A percentile compares a stretch with the other conserved stretches of the same genome.
Evolutionary conservation across 1,140 invertebrate species (phyloP).

Genomic region (Rhagoletis zephyria): DNA sequence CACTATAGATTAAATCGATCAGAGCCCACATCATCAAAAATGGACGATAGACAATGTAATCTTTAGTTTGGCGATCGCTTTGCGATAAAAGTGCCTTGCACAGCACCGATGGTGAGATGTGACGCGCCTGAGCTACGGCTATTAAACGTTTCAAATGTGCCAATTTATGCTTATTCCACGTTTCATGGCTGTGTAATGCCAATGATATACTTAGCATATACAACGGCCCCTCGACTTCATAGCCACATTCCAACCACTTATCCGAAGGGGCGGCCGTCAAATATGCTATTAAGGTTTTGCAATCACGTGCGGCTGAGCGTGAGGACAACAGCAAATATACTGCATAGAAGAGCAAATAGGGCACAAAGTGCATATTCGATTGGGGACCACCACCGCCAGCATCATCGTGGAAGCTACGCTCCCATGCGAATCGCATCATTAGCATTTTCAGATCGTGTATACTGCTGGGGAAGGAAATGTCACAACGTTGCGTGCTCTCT

Average conservation of each 20-base stretch:
- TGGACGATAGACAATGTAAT: conserved; percentile 89
- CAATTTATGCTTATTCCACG: conserved; percentile 81
- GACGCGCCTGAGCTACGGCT: conserved; percentile 84
- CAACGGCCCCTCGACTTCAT: conserved; percentile 90
- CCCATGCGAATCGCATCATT: conserved; percentile 90
- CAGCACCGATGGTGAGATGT: conserved; percentile 75
- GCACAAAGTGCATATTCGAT: conserved; percentile 96
- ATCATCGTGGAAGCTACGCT: conserved; percentile 96
- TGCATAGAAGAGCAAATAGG: conserved; percentile 94
- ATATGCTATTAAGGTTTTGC: conserved; percentile 81
- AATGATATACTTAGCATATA: conserved; percentile 89
- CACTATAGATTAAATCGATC: conserved; percentile 83
- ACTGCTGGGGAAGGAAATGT: conserved; percentile 89
- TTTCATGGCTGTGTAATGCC: conserved; percentile 82
- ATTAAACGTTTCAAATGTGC: conserved; percentile 85
- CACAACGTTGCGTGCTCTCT: conserved; percentile 88
- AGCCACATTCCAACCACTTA: conserved; percentile 85
- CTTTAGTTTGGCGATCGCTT: conserved; percentile 77
- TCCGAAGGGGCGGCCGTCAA: conserved; percentile 77
- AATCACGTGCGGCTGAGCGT: conserved; percentile 77
- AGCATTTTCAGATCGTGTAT: conserved; percentile 95
- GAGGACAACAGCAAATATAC: conserved; percentile 83
- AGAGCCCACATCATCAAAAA: conserved; percentile 89
- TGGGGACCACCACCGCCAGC: conserved; percentile 96
- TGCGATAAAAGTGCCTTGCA: conserved; percentile 74